A percentile compares a stretch with the other conserved stretches of the same genome.
Conservation (phyloP, 2,113 vertebrate species). For the Macrotus californicus region DNA sequence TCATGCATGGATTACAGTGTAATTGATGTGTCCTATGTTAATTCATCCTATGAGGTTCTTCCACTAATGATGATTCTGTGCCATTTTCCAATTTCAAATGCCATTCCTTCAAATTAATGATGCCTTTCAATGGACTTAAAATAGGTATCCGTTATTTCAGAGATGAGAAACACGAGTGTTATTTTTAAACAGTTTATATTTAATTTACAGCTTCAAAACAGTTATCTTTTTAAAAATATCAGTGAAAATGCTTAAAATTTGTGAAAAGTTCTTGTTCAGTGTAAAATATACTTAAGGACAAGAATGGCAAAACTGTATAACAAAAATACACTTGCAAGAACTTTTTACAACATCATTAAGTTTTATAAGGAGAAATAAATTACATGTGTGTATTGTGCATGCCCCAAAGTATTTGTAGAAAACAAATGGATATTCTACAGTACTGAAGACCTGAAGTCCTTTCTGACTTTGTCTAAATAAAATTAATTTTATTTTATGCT, state of each 20-base stretch:
- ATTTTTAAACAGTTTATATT: not conserved
- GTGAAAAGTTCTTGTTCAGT: constrained; percentile 23
- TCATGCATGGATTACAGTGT: constrained; percentile 39
- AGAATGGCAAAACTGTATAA: not conserved
- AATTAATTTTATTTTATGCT: constrained; percentile 22
- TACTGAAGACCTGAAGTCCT: not conserved
- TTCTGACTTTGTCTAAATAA: constrained; percentile 5
- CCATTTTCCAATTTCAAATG: constrained; percentile 13
- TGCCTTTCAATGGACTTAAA: not conserved
- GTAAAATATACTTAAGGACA: not conserved
- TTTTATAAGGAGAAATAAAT: not conserved
- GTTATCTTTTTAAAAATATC: not conserved
- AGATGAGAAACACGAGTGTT: constrained; percentile 8
- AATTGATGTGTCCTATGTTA: constrained; percentile 30
- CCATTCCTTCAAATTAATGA: not conserved
- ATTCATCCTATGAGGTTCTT: not conserved
- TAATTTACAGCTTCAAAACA: not conserved
- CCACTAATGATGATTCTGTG: not conserved
- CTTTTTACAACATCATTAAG: not conserved
- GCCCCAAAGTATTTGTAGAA: not conserved
- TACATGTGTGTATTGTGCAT: not conserved
- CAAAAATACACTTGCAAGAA: not conserved
- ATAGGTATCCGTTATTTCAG: not conserved
- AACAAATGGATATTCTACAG: not conserved
- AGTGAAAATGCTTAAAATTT: constrained; percentile 5